Evolutionary conservation across 2,113 vertebrate species (phyloP).

Genomic region (Hiodon alosoides): DNA sequence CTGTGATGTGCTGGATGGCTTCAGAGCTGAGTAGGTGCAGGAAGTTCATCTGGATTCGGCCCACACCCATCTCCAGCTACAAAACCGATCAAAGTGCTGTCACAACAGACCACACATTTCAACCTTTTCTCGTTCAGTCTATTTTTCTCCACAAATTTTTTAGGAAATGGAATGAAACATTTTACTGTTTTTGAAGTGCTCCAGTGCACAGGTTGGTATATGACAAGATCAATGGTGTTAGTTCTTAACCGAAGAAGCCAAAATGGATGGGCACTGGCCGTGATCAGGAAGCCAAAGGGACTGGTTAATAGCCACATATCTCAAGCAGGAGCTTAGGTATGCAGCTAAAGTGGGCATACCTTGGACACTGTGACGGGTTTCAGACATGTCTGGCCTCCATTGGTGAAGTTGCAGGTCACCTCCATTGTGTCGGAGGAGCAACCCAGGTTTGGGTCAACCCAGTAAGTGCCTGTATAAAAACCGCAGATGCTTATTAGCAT

Average conservation of each 20-base stretch:
- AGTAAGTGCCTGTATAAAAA: conserved; percentile 75
- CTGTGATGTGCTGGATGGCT: conserved; percentile 84
- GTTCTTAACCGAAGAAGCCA: no score
- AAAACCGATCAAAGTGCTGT: conserved; percentile 6
- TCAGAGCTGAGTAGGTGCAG: conserved; percentile 89
- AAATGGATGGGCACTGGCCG: no score
- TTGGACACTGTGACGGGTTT: conserved; percentile 83
- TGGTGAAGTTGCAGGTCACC: conserved; percentile 88
- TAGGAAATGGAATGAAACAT: no score
- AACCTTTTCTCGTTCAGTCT: background rate
- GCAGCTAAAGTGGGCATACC: conserved; percentile 53
- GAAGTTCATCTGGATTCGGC: conserved; percentile 95
- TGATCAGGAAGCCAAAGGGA: no score
- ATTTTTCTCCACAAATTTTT: no score
- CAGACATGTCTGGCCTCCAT: conserved; percentile 86
- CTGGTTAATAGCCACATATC: no score
- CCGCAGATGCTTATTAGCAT: no score
- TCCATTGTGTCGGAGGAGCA: conserved; percentile 85
- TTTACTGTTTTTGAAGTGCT: no score
- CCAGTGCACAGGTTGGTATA: no score
- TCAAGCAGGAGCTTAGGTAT: no score
- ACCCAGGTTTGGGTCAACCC: conserved; percentile 95
- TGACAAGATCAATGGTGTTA: no score
- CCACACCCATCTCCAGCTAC: conserved; percentile 79
- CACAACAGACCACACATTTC: background rate